Percentiles rank a stretch among this genome's conserved stretches.
These are phyloP conservation scores for Stomatorhinus ivindoensis DNA, from an alignment of 2,113 vertebrate genomes.

Conservation along the genomic window DNA sequence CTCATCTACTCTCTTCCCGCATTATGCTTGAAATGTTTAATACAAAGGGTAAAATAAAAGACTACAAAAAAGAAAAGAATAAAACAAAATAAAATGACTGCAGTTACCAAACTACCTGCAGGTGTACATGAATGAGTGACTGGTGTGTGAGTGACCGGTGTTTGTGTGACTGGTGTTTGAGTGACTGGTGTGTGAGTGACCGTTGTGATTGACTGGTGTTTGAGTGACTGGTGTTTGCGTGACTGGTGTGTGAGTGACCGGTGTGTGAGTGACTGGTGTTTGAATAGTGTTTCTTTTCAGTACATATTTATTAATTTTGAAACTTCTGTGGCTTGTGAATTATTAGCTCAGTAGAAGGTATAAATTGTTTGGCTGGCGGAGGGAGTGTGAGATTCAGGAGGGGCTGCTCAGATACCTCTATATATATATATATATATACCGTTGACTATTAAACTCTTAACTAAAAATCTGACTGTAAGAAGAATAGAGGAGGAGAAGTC, in stretches of 20 bases:
- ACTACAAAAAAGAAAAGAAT: neutral
- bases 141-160: neutral
- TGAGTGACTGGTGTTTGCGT: neutral
- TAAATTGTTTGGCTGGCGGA: neutral
- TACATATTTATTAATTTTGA: neutral
- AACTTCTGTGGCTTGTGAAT: neutral
- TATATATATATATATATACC: neutral
- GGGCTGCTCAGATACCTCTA: conserved; percentile 32
- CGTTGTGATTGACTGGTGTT: neutral
- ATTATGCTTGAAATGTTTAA: neutral
- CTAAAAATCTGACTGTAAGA: conserved; percentile 26
- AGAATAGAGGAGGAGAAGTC: conserved; percentile 37
- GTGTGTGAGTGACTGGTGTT: too few relatives aligned
- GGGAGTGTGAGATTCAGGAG: neutral
- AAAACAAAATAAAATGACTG: neutral
- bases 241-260: too few relatives aligned
- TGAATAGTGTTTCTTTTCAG: neutral
- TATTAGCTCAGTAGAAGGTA: neutral
- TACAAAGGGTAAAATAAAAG: neutral
- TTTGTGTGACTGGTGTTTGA: neutral
- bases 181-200: neutral
- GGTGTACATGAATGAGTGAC: neutral
- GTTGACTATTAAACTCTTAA: conserved; percentile 39
- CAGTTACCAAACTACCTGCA: neutral
- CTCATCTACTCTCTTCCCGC: neutral